phyloP scores from a whole-genome alignment of 2,797 vertebrate genomes.

The Eremophila alpestris region DNA sequence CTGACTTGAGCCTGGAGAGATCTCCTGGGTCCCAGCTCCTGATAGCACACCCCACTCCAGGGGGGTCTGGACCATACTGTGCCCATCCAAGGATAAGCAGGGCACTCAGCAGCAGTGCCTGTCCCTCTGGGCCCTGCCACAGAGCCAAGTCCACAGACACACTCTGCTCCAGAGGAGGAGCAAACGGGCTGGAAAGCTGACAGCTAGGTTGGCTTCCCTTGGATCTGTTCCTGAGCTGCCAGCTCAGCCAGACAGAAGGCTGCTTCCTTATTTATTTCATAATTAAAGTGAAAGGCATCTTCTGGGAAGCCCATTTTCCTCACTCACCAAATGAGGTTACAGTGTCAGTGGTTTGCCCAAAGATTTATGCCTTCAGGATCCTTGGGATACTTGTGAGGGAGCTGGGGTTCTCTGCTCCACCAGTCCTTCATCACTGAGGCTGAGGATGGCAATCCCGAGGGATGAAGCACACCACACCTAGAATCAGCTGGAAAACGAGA shows the following conservation, averaged over 20 bases:
- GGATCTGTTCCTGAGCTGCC: neutral
- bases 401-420: neutral
- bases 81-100: neutral
- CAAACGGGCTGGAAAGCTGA: neutral
- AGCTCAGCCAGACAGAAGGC: neutral
- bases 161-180: neutral
- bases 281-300: neutral
- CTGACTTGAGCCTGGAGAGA: rapidly evolving
- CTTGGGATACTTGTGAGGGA: neutral
- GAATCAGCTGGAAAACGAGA: neutral
- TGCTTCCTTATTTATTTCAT: neutral
- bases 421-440: rapidly evolving
- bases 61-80: neutral
- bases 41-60: neutral
- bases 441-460: neutral
- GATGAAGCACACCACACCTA: neutral
- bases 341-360: neutral
- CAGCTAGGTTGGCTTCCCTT: neutral
- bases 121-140: neutral
- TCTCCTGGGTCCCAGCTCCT: neutral
- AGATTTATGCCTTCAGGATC: neutral
- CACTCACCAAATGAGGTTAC: neutral
- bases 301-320: neutral
- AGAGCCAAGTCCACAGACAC: neutral
- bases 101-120: neutral